Base-by-base conservation (phyloP, 2,888 invertebrate genomes). In the Apeira syringaria region DNA sequence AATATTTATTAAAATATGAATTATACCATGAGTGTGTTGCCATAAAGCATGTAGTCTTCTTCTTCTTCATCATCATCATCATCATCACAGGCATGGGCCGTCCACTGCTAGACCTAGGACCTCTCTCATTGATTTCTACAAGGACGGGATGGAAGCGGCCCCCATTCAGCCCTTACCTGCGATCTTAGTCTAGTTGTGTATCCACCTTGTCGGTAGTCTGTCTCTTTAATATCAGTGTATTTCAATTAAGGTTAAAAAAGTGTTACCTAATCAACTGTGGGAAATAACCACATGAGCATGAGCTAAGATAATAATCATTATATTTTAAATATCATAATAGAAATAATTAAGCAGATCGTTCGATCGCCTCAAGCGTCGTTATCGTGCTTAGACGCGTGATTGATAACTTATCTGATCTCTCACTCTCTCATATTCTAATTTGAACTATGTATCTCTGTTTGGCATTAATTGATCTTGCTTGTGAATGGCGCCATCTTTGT, bases 281-380 rank as follows among this genome's bases (percentile, higher is more conserved):
- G 82, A 85, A 84, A 85, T 85, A 69, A 80, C 80, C 60, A 78
- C 71, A 64, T 64, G 56, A 68, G 50, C 58, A 58, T 67, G 63
- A 76, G 68, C 64, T 68, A 53, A 71, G 69, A 75, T 80, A 75
- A 75, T 80, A 75, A 82, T 83, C 74, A 82, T 82, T 78, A 84
- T 78, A 78, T 74, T 83, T 82, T 79, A 80, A 83, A 85, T 85
- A 88, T 85, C 80, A 88, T 88, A 89, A 88, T 89, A 88, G 82
- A 88, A 88, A 88, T 87, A 87, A 89, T 88, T 85, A 88, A 81
- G 77, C 74, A 56, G 79, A 86, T 83, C 75, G 75, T 63, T 70
- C 72, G 77, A 83, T 83, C 73, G 85, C 88, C 80, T 64, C 73
- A 49, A 74, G 88, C 87, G 66, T 65, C 67, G 61, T 71, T 69